Base-by-base conservation (phyloP, 2,888 invertebrate species). In the Pandemis cinnamomeana region DNA sequence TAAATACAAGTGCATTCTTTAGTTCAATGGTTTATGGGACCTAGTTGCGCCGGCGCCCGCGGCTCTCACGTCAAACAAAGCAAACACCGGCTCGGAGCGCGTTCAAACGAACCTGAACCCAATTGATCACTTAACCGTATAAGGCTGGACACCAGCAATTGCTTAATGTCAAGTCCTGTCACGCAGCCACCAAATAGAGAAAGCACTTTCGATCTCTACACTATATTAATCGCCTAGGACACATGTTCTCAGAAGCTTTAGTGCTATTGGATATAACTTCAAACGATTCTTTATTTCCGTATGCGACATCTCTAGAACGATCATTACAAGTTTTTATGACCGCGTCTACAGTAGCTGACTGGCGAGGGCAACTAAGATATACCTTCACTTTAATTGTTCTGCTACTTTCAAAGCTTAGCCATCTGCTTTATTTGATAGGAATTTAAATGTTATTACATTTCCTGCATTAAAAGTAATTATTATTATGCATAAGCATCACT, bases 41-140 rank as follows among this genome's bases (percentile, higher is more conserved):
- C 66, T 63, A 60, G 66, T 61, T 41, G 60, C 71, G 85, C 87
- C 89, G 90, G 90, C 88, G 90, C 90, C 89, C 76, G 86, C 80
- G 87, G 89, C 87, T 76, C 83, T 87, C 89, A 86, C 87, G 85
- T 87, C 87, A 86, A 84, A 87, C 89, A 90, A 90, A 91, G 90
- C 89, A 90, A 90, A 90, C 85, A 87, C 81, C 80, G 79, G 27
- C 11, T 58, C 83, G 78, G 77, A 78, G 86, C 87, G 87, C 86
- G 81, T 78, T 81, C 80, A 84, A 83, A 85, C 87, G 87, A 87
- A 89, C 90, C 88, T 88, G 87, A 89, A 87, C 88, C 84, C 82
- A 85, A 83, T 84, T 81, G 83, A 84, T 83, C 83, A 83, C 82
- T 83, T 83, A 79, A 77, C 87, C 85, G 78, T 86, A 83, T 84